Evolutionary conservation across 2,888 invertebrate species (phyloP), one percentile per base, ranked within the genome.

Genomic region (Pogonocherus hispidulus): DNA sequence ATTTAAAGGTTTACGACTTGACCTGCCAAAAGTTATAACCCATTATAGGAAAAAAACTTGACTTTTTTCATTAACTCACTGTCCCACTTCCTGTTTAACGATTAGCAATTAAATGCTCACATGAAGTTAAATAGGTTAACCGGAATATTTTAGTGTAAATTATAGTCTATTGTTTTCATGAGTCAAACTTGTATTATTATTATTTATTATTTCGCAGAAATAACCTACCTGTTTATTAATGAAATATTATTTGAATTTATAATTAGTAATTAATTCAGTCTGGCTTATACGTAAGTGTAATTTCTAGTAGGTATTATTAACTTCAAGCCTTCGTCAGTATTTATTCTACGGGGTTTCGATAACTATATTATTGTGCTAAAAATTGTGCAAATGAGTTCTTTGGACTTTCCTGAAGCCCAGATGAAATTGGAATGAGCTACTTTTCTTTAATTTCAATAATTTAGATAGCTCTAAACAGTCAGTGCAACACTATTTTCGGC

Each of bases 11-110:
- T 73, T 73, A 73, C 71, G 73, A 71, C 71, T 70, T 66, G 71
- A 71, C 73, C 73, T 67, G 73, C 73, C 70, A 73, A 73, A 73
- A 56, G 68, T 73, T 73, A 73, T 67, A 70, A 73, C 73, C 70
- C 69, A 65, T 67, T 60, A 67, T 64, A 49, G 57, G 55, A 59
- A 66, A 64, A 60, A 63, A 70, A 63, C 68, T 66, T 51, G 41
- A 57, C 46, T 63, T 64, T 69, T 67, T 69, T 63, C 57, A 41
- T 63, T 46, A 52, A 46, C 18, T 54, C 11, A 44, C 27, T 49
- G 63, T 54, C 66, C 60, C 44, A 70, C 66, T 70, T 70, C 70
- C 70, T 67, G 63, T 63, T 67, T 57, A 54, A 51, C 46, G 54
- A 19, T 11, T 20, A 51, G 32, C 51, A 37, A 37, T 51, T 59